phyloP scores from a whole-genome alignment of 2,797 vertebrate species.

The Sebastiscus albofasciatus region DNA sequence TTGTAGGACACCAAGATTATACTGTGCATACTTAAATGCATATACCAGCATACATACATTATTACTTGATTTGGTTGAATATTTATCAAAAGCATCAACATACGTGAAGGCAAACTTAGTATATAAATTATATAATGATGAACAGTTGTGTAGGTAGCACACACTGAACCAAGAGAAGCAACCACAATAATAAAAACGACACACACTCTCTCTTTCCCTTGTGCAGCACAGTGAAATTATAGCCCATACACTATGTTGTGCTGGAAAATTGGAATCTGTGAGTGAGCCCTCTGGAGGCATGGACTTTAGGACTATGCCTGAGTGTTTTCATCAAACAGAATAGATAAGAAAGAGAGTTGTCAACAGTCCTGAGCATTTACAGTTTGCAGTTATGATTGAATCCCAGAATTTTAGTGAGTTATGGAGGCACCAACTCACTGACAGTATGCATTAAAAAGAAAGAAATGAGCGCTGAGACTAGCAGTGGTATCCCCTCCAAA shows the following conservation, averaged over 20 bases:
- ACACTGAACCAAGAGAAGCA: not conserved
- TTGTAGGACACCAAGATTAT: not conserved
- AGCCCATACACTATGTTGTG: slow-evolving; percentile 1
- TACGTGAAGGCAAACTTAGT: not conserved
- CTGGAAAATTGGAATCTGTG: slow-evolving; percentile 39
- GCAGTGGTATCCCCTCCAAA: not conserved
- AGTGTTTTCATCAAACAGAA: slow-evolving; percentile 44
- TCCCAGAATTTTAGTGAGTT: slow-evolving; percentile 27
- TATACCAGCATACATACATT: not conserved
- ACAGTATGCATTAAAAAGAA: slow-evolving; percentile 36
- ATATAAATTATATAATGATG: not conserved
- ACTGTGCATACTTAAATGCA: not conserved
- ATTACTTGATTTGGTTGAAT: not conserved
- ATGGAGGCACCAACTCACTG: slow-evolving; percentile 19
- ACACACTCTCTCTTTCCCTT: not conserved
- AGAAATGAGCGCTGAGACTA: not conserved
- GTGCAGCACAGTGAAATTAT: slow-evolving; percentile 7
- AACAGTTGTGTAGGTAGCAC: not conserved
- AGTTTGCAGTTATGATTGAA: slow-evolving; percentile 35
- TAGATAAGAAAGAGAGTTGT: slow-evolving; percentile 40
- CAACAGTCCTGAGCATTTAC: slow-evolving; percentile 31
- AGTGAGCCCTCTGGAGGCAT: slow-evolving; percentile 32
- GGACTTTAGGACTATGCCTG: slow-evolving; percentile 14
- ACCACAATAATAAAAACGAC: not conserved
- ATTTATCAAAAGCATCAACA: slow-evolving; percentile 10